Percentiles rank a stretch among this genome's conserved stretches.
phyloP scores from a whole-genome alignment of 2,113 vertebrate genomes.

The Calyptomena viridis region DNA sequence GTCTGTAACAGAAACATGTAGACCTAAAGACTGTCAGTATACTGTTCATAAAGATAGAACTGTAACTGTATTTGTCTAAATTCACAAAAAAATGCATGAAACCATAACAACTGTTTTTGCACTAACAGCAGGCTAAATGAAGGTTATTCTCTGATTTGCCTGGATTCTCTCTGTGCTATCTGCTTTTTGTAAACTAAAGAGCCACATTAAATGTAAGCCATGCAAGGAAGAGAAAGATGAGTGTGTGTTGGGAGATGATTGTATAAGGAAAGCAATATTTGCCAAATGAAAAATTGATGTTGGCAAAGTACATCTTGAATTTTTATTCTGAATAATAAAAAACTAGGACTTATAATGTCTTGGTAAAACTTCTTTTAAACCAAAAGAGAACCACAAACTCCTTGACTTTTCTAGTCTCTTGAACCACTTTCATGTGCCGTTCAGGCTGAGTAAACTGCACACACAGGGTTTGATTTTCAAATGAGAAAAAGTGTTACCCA shows the following conservation, averaged over 20 bases:
- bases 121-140: neutral
- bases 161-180: neutral
- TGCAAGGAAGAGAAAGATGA: neutral
- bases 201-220: neutral
- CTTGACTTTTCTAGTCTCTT: neutral
- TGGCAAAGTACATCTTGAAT: neutral
- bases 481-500: neutral
- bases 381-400: neutral
- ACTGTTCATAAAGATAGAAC: neutral
- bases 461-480: neutral
- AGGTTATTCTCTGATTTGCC: neutral
- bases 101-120: fast-evolving
- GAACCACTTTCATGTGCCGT: neutral
- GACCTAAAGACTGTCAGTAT: neutral
- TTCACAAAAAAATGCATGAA: neutral
- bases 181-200: neutral
- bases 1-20: neutral
- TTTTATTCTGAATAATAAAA: neutral
- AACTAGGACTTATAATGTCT: fast-evolving
- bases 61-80: neutral
- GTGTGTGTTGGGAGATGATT: neutral
- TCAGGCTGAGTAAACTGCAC: neutral
- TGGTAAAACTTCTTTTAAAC: neutral
- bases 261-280: neutral
- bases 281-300: neutral